A percentile compares a stretch with the other conserved stretches of the same genome.
phyloP scores from a whole-genome alignment of 64 coral and sea anemone species.

The Exaiptasia diaphana region DNA sequence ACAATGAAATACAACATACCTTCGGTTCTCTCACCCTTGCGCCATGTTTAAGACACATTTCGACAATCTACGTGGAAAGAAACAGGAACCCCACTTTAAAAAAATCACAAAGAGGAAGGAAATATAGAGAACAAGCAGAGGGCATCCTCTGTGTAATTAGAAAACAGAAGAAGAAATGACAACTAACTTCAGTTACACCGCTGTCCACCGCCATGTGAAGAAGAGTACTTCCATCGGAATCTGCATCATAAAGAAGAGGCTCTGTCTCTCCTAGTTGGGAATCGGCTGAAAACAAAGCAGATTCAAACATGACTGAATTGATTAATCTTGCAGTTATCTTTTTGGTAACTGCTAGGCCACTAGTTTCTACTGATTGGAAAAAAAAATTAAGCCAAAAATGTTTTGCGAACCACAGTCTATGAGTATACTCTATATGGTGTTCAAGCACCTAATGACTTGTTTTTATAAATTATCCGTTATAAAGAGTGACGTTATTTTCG shows the following conservation, averaged over 20 bases:
- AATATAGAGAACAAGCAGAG: not conserved
- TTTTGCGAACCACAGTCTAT: no score
- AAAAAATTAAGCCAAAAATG: no score
- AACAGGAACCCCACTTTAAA: not conserved
- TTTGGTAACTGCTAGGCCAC: no score
- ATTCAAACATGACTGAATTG: no score
- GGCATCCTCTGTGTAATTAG: not conserved
- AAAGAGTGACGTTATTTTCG: no score
- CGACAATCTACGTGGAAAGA: conserved; percentile 37
- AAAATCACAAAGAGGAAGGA: not conserved
- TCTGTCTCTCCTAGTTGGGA: conserved; percentile 24
- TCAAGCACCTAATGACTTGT: no score
- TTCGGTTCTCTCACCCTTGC: conserved; percentile 49
- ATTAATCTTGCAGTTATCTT: no score
- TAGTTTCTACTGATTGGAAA: no score
- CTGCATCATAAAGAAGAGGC: conserved; percentile 32
- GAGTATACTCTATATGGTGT: no score
- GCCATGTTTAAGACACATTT: conserved; percentile 63
- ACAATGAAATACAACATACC: no score
- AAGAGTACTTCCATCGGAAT: conserved; percentile 18
- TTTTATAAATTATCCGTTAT: no score
- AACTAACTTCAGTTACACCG: conserved; percentile 19
- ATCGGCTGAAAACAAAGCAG: not conserved
- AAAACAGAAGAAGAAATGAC: not conserved
- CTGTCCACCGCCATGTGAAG: conserved; percentile 57